A percentile compares a stretch with the other conserved stretches of the same genome.
Evolutionary conservation across 2,113 vertebrate species (phyloP).

Genomic region (Enhydra lutris): DNA sequence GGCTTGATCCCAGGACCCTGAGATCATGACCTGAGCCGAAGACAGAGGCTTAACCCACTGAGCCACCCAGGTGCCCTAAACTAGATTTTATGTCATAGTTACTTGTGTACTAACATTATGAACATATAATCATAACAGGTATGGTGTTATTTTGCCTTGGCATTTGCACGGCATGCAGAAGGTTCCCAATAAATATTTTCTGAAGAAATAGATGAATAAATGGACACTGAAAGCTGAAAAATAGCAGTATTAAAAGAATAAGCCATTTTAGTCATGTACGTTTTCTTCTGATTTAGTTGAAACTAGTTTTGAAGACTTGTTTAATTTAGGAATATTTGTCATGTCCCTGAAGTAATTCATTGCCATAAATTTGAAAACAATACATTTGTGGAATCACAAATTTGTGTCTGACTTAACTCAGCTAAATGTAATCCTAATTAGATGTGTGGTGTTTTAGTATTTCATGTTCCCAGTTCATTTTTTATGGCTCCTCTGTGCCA

Average conservation of each 20-base stretch:
- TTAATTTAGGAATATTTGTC: slow-evolving; percentile 36
- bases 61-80: not conserved
- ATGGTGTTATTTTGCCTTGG: not conserved
- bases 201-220: not conserved
- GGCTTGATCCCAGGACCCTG: no score
- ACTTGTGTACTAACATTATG: not conserved
- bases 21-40: no score
- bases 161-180: not conserved
- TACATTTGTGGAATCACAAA: slow-evolving; percentile 31
- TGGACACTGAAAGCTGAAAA: not conserved
- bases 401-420: slow-evolving; percentile 41
- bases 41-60: no score
- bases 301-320: not conserved
- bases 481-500: slow-evolving; percentile 27
- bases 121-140: not conserved
- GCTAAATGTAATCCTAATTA: slow-evolving; percentile 53
- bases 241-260: not conserved
- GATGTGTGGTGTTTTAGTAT: not conserved
- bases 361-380: slow-evolving; percentile 52
- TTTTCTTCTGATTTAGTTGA: slow-evolving; percentile 33
- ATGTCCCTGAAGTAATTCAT: slow-evolving; percentile 46
- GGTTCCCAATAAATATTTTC: not conserved
- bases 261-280: not conserved
- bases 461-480: slow-evolving; percentile 44
- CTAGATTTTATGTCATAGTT: not conserved